Base-by-base conservation (phyloP, 2,888 invertebrate species). In the Acanthosepion lycidas region DNA sequence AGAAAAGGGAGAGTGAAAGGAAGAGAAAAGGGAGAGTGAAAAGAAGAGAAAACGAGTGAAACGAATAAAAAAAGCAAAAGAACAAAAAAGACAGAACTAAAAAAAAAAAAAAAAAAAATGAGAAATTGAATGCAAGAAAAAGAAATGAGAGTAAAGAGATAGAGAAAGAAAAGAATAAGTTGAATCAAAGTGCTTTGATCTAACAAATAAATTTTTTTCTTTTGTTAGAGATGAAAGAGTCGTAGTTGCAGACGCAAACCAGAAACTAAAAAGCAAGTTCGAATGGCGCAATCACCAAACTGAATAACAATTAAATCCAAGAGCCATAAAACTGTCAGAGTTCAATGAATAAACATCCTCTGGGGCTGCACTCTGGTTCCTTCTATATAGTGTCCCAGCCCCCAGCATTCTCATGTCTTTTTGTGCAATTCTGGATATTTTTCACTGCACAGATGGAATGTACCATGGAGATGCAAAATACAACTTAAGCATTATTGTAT, bases 221-320 rank as follows among this genome's bases (percentile, higher is more conserved):
- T 26, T 64, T 64, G 26, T 64, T 64, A 23, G 64, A 64, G 64
- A 64, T 64, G 64, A 64, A 64, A 64, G 64, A 23, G 64, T 26
- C 20, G 64, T 26, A 64, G 64, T 64, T 26, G 64, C 28, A 26
- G 26, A 64, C 6, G 26, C 20, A 64, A 23, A 23, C 64, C 64
- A 26, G 64, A 26, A 64, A 8, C 64, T 6, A 28, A 26, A 64
- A 28, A 26, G 64, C 20, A 64, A 64, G 26, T 26, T 64, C 64
- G 23, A 64, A 64, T 26, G 28, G 64, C 20, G 23, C 64, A 23
- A 64, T 23, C 64, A 64, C 64, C 26, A 64, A 64, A 64, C 23
- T 64, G 64, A 64, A 64, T 64, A 64, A 64, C 64, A 64, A 64
- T 64, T 64, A 64, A 64, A 64, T 64, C 64, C 64, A 64, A 64